Conservation (phyloP, 2,888 invertebrate genomes). For the Clunio marinus region DNA sequence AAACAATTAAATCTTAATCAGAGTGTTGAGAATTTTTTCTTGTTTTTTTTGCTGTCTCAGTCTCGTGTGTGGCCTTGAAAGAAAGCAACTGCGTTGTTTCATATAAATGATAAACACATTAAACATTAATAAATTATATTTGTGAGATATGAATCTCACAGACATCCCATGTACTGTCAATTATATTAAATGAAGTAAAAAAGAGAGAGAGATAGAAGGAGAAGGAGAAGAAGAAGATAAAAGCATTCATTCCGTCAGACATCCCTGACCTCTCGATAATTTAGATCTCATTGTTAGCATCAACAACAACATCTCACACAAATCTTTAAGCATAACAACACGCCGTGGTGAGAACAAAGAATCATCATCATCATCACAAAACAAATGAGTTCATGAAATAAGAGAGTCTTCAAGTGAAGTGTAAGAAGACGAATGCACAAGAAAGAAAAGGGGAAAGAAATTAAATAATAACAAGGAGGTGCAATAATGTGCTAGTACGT, state of each 20-base stretch:
- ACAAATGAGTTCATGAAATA: slow-evolving; percentile 12
- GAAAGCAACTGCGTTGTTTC: not conserved
- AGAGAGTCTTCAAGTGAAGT: not conserved
- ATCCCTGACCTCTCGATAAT: slow-evolving; percentile 31
- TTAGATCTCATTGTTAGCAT: slow-evolving; percentile 19
- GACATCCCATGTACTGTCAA: no score
- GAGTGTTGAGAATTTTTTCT: not conserved
- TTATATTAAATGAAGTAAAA: no score
- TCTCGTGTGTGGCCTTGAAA: slow-evolving; percentile 33
- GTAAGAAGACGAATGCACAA: not conserved
- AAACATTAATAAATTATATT: slow-evolving; percentile 25
- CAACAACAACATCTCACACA: slow-evolving; percentile 26
- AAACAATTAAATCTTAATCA: not conserved
- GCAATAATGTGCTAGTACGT: not conserved
- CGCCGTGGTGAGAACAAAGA: not conserved
- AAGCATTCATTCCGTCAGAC: not conserved
- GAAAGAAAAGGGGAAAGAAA: not conserved
- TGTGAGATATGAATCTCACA: slow-evolving; percentile 25
- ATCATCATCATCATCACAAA: not conserved
- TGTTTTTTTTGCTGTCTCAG: not conserved
- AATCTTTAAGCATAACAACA: not conserved
- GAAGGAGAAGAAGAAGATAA: not conserved
- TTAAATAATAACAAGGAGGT: not conserved
- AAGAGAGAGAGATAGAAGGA: no score
- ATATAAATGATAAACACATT: slow-evolving; percentile 12